Percentiles rank a stretch among this genome's conserved stretches.
phyloP scores from a whole-genome alignment of 2,888 invertebrate species.

The Spatulosminthurus flaviceps region DNA sequence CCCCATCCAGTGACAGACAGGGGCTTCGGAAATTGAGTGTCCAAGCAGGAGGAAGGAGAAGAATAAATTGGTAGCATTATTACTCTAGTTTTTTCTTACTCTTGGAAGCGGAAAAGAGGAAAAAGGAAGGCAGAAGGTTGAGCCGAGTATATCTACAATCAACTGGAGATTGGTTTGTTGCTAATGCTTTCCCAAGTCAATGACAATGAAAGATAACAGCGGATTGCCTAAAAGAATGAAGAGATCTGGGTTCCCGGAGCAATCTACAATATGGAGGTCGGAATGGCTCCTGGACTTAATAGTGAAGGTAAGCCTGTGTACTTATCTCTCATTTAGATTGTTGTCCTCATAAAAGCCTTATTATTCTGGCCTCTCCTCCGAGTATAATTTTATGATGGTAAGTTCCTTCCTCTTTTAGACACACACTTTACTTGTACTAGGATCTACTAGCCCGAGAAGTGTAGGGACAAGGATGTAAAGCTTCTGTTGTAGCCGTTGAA shows the following conservation, averaged over 20 bases:
- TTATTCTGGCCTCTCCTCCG: constrained; percentile 32
- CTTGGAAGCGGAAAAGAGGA: neutral
- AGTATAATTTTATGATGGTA: constrained; percentile 36
- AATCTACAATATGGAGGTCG: neutral
- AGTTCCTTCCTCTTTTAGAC: neutral
- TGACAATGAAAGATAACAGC: constrained; percentile 10
- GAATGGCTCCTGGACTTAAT: neutral
- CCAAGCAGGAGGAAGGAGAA: too few relatives aligned
- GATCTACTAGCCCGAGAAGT: neutral
- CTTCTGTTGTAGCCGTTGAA: too few relatives aligned
- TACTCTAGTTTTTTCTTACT: neutral
- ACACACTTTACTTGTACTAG: neutral
- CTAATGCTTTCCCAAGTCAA: constrained; percentile 7
- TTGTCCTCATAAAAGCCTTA: constrained; percentile 44
- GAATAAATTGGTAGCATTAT: neutral
- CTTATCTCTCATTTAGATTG: constrained; percentile 43
- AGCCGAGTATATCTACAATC: neutral
- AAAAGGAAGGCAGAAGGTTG: neutral
- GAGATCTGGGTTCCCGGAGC: neutral
- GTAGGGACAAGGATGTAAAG: too few relatives aligned
- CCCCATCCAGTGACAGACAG: too few relatives aligned
- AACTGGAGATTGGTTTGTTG: constrained; percentile 1
- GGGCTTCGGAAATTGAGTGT: too few relatives aligned
- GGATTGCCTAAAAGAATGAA: neutral
- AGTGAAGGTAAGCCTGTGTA: constrained; percentile 29